Percentiles rank a stretch among this genome's conserved stretches.
phyloP scores from a whole-genome alignment of 2,888 invertebrate genomes.

The Archips crataeganus region DNA sequence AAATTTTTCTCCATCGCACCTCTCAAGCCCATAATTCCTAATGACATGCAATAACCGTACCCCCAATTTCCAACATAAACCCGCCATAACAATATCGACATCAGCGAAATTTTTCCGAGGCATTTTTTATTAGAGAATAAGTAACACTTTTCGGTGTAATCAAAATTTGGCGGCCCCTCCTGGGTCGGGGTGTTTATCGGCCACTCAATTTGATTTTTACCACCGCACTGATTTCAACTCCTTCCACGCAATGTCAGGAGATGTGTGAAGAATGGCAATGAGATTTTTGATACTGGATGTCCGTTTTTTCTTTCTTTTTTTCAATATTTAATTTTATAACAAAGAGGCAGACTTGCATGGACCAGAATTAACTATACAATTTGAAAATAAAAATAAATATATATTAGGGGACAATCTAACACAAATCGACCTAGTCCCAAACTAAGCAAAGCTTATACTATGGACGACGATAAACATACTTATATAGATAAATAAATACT shows the following conservation, averaged over 20 bases:
- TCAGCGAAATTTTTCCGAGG: slow-evolving; percentile 77
- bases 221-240: slow-evolving; percentile 76
- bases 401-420: no score
- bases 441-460: no score
- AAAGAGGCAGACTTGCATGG: no score
- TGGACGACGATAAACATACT: no score
- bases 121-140: slow-evolving; percentile 83
- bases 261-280: slow-evolving; percentile 65
- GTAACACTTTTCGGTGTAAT: slow-evolving; percentile 83
- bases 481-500: no score
- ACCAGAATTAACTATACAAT: no score
- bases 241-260: slow-evolving; percentile 66
- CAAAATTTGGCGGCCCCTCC: slow-evolving; percentile 76
- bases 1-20: slow-evolving; percentile 75
- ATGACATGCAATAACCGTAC: slow-evolving; percentile 86
- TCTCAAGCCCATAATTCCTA: slow-evolving; percentile 85
- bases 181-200: slow-evolving; percentile 76
- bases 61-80: slow-evolving; percentile 86
- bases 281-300: slow-evolving; percentile 48
- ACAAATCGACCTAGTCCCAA: no score
- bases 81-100: slow-evolving; percentile 86
- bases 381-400: no score
- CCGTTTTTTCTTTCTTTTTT: not conserved
- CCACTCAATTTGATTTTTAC: slow-evolving; percentile 84
- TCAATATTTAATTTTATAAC: no score